Evolutionary conservation across 2,797 vertebrate genomes (phyloP).

Genomic region (Gymnothorax reevesii): DNA sequence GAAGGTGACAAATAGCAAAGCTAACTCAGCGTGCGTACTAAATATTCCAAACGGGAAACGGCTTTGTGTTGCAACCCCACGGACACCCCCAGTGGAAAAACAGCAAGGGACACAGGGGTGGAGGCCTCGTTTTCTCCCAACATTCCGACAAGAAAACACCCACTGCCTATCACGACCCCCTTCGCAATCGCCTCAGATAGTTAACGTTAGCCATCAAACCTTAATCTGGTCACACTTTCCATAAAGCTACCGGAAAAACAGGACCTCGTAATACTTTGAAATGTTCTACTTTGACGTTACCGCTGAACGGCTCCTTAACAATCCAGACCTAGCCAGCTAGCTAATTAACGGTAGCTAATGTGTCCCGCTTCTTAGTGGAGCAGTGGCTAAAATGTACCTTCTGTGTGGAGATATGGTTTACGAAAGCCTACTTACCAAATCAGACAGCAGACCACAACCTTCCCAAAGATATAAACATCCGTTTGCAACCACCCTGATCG

Average conservation of each 20-base stretch:
- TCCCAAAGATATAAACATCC: not conserved
- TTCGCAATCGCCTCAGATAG: not conserved
- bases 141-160: slow-evolving; percentile 6
- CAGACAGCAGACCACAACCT: not conserved
- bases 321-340: not conserved
- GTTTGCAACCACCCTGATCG: not conserved
- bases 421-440: not conserved
- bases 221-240: not conserved
- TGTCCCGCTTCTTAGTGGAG: not conserved
- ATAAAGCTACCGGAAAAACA: not conserved
- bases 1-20: not conserved
- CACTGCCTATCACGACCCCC: not conserved
- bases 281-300: not conserved
- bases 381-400: not conserved
- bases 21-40: no score
- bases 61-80: not conserved
- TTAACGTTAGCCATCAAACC: not conserved
- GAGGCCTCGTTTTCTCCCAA: not conserved
- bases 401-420: not conserved
- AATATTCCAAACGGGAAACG: not conserved
- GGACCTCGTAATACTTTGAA: not conserved
- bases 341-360: not conserved
- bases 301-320: not conserved
- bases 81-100: not conserved
- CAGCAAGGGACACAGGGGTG: not conserved